A percentile compares a stretch with the other conserved stretches of the same genome.
These are phyloP conservation scores for Cryptops parisi DNA, from an alignment of 2,888 invertebrate species.

Conservation along the genomic window DNA sequence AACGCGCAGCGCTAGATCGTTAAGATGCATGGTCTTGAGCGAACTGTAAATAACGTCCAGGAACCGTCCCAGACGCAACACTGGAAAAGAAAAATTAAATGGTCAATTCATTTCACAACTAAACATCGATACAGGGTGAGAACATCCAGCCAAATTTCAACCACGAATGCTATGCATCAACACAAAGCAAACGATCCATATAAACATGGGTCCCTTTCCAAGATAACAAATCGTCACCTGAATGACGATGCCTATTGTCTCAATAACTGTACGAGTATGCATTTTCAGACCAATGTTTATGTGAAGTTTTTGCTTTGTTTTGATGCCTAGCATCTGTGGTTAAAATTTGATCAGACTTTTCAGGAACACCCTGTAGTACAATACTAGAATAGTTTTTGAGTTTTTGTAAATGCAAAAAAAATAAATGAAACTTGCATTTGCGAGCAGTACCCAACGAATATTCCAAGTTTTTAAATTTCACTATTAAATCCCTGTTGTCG, in stretches of 20 bases:
- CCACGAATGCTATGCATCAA: background rate
- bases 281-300: no score
- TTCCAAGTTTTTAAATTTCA: slow-evolving; percentile 64
- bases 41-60: slow-evolving; percentile 63
- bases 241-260: no score
- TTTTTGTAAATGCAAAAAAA: slow-evolving; percentile 4
- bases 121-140: background rate
- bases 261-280: no score
- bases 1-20: slow-evolving; percentile 51
- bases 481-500: slow-evolving; percentile 48
- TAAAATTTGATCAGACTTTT: no score
- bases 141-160: background rate
- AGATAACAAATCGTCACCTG: no score
- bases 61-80: slow-evolving; percentile 70
- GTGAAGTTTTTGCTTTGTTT: no score
- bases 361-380: no score
- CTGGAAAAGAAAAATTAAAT: slow-evolving; percentile 37
- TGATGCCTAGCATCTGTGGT: no score
- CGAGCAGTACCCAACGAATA: slow-evolving; percentile 68
- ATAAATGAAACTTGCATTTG: slow-evolving; percentile 48
- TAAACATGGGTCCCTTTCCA: background rate
- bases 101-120: slow-evolving; percentile 10
- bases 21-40: slow-evolving; percentile 52
- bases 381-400: background rate
- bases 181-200: background rate